Conservation (phyloP, 2,797 vertebrate genomes). For the Silurus lanzhouensis region DNA sequence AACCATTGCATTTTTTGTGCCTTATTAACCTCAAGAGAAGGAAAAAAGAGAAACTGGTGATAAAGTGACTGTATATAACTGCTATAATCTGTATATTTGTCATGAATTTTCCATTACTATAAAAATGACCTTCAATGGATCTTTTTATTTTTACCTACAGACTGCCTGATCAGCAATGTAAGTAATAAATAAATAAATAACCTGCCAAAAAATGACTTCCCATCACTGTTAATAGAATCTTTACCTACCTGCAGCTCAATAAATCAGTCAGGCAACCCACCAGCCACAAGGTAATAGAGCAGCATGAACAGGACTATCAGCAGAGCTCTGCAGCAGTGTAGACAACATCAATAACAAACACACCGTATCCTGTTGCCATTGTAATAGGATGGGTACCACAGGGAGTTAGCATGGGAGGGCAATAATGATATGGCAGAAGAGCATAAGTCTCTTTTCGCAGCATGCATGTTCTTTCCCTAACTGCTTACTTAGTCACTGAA, state of each 20-base stretch:
- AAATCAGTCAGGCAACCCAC: constrained; percentile 68
- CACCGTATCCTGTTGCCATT: constrained; percentile 74
- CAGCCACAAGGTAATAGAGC: constrained; percentile 57
- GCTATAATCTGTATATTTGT: background rate
- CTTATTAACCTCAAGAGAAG: background rate
- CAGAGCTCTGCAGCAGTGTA: constrained; percentile 55
- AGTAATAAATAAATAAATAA: constrained; percentile 60
- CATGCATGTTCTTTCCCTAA: background rate
- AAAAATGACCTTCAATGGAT: background rate
- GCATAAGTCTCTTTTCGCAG: constrained; percentile 6
- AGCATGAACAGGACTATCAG: constrained; percentile 62
- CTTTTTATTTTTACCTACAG: background rate
- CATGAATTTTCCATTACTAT: background rate
- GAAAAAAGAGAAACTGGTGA: background rate
- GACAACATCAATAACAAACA: constrained; percentile 70
- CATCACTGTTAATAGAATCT: constrained; percentile 63
- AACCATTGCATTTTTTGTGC: background rate
- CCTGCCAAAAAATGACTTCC: constrained; percentile 61
- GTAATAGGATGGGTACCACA: constrained; percentile 69
- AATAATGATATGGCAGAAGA: constrained; percentile 25
- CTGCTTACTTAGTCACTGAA: constrained; percentile 11
- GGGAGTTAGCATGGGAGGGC: constrained; percentile 54
- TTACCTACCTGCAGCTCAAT: constrained; percentile 53
- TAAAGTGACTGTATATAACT: background rate
- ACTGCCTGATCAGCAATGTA: constrained; percentile 9